phyloP scores from a whole-genome alignment of 1,140 invertebrate genomes.

The Chymomyza costata region DNA sequence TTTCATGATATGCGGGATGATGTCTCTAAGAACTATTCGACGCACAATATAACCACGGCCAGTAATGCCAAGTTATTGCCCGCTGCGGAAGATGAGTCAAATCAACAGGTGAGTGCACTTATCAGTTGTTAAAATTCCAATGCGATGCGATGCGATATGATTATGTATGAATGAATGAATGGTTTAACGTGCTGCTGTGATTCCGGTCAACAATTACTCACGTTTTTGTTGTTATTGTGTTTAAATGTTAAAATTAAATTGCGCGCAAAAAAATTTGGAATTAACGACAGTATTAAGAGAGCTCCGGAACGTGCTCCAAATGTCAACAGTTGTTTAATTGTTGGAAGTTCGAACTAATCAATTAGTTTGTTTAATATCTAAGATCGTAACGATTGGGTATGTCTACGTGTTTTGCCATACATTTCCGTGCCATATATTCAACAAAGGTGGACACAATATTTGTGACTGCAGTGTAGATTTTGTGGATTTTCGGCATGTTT shows the following conservation, averaged over 20 bases:
- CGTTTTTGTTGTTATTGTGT: too few relatives aligned
- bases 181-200: slow-evolving; percentile 10
- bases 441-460: too few relatives aligned
- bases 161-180: slow-evolving; percentile 44
- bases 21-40: slow-evolving; percentile 57
- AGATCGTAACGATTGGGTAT: slow-evolving; percentile 20
- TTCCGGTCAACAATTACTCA: slow-evolving; percentile 46
- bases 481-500: slow-evolving; percentile 7
- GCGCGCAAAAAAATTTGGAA: slow-evolving; percentile 29
- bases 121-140: not conserved
- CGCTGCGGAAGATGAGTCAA: slow-evolving; percentile 58
- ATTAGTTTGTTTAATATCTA: slow-evolving; percentile 36
- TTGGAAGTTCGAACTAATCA: slow-evolving; percentile 26
- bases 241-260: slow-evolving; percentile 22
- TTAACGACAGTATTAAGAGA: not conserved
- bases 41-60: slow-evolving; percentile 64
- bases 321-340: slow-evolving; percentile 11
- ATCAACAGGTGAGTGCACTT: slow-evolving; percentile 60
- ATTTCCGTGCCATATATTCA: slow-evolving; percentile 14
- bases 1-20: slow-evolving; percentile 54
- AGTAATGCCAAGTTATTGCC: slow-evolving; percentile 66
- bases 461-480: too few relatives aligned
- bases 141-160: too few relatives aligned
- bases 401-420: slow-evolving; percentile 23
- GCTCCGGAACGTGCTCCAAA: slow-evolving; percentile 43